Conservation (phyloP, 2,113 vertebrate genomes). For the Macrotis lagotis region DNA sequence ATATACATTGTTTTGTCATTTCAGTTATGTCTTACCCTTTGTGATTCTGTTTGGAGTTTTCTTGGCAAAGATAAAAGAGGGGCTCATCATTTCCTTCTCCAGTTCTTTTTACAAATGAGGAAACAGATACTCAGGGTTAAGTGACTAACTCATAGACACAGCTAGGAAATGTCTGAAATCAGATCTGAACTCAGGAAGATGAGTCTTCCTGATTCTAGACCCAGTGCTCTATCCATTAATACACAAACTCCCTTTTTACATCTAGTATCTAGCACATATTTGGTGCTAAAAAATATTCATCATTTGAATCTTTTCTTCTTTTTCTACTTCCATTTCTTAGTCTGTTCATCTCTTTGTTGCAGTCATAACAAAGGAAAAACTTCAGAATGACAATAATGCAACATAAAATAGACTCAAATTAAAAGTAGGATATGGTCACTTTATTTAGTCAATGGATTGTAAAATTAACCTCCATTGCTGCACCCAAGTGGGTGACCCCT, state of each 20-base stretch:
- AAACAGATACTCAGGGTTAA: background rate
- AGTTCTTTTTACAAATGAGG: background rate
- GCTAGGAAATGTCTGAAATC: background rate
- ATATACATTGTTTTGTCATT: too few species aligned
- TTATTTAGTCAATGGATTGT: background rate
- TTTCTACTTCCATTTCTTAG: background rate
- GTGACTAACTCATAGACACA: background rate
- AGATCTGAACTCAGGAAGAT: background rate
- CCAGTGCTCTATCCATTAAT: background rate
- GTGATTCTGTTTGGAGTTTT: background rate
- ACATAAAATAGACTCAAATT: background rate
- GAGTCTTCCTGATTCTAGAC: background rate
- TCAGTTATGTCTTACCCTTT: too few species aligned
- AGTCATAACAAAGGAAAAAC: background rate
- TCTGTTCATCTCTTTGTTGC: background rate
- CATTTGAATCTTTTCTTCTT: background rate
- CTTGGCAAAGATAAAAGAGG: too few species aligned
- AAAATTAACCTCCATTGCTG: background rate
- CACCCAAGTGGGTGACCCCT: background rate
- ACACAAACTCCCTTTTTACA: too few species aligned
- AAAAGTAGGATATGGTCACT: background rate
- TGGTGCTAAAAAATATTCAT: background rate
- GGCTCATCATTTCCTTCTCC: background rate
- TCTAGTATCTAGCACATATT: background rate
- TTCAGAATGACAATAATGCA: background rate